phyloP scores from a whole-genome alignment of 2,888 invertebrate genomes.

The Spisula subtruncata region DNA sequence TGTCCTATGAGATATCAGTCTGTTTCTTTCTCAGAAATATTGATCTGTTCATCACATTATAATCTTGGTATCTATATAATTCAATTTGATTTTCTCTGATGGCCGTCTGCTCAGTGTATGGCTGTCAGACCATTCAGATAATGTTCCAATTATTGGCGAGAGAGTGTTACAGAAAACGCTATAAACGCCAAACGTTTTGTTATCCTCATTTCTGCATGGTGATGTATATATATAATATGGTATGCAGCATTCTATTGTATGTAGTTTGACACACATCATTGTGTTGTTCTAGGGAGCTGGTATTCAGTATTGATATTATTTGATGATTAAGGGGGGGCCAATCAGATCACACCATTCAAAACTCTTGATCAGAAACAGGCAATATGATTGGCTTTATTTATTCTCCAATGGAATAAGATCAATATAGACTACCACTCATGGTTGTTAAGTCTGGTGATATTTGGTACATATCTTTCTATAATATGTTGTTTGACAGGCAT shows the following conservation, averaged over 20 bases:
- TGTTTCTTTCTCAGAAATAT: neutral
- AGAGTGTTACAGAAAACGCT: neutral
- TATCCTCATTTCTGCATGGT: neutral
- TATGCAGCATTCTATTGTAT: neutral
- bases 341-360: too few relatives aligned
- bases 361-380: too few relatives aligned
- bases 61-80: slow-evolving; percentile 29
- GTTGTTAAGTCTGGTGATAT: too few relatives aligned
- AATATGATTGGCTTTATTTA: too few relatives aligned
- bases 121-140: slow-evolving; percentile 21
- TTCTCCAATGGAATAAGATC: too few relatives aligned
- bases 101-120: slow-evolving; percentile 32
- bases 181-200: neutral
- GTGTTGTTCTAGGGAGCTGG: neutral
- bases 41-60: slow-evolving; percentile 26
- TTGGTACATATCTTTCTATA: neutral
- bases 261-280: neutral
- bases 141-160: slow-evolving; percentile 29
- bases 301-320: too few relatives aligned
- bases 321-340: too few relatives aligned
- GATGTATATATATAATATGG: neutral
- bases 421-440: too few relatives aligned
- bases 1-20: neutral
- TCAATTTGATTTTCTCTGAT: slow-evolving; percentile 25
- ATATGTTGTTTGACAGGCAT: too few relatives aligned